A percentile compares a stretch with the other conserved stretches of the same genome.
phyloP scores from a whole-genome alignment of 2,113 vertebrate genomes.

The Paedocypris sp. region DNA sequence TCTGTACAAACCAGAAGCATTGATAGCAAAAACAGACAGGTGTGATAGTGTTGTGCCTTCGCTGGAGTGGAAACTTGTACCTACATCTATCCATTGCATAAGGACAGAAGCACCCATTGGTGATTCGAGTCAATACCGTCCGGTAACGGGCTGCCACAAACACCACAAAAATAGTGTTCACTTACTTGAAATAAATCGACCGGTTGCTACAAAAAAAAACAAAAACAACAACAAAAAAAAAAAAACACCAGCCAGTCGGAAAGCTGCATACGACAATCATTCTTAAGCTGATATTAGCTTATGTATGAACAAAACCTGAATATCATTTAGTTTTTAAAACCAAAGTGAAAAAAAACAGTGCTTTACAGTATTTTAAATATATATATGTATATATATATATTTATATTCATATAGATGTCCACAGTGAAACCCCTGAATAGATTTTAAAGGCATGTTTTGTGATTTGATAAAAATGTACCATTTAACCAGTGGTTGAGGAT shows the following conservation, averaged over 20 bases:
- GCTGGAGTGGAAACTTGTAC: neutral
- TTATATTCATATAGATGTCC: conserved; percentile 71
- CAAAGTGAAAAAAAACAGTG: conserved; percentile 36
- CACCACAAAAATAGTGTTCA: neutral
- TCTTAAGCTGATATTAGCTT: conserved; percentile 48
- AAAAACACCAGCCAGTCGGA: conserved; percentile 51
- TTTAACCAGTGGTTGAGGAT: conserved; percentile 72
- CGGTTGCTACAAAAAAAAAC: conserved; percentile 19
- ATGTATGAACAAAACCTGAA: conserved; percentile 37
- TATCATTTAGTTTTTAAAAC: conserved; percentile 29
- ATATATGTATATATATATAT: too few relatives aligned
- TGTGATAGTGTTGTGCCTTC: neutral
- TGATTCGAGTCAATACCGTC: neutral
- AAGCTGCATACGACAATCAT: conserved; percentile 86
- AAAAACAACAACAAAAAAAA: too few relatives aligned
- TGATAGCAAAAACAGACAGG: neutral
- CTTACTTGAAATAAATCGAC: conserved; percentile 2
- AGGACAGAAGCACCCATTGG: neutral
- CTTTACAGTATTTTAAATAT: conserved; percentile 39
- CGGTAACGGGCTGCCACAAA: neutral
- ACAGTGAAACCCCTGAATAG: conserved; percentile 99
- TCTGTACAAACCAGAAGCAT: neutral
- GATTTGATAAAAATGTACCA: conserved; percentile 73
- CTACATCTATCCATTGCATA: conserved; percentile 4
- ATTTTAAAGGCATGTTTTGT: conserved; percentile 88